These are phyloP conservation scores for Ctenosaura bakeri DNA, from an alignment of 2,797 vertebrate species.

Conservation along the genomic window DNA sequence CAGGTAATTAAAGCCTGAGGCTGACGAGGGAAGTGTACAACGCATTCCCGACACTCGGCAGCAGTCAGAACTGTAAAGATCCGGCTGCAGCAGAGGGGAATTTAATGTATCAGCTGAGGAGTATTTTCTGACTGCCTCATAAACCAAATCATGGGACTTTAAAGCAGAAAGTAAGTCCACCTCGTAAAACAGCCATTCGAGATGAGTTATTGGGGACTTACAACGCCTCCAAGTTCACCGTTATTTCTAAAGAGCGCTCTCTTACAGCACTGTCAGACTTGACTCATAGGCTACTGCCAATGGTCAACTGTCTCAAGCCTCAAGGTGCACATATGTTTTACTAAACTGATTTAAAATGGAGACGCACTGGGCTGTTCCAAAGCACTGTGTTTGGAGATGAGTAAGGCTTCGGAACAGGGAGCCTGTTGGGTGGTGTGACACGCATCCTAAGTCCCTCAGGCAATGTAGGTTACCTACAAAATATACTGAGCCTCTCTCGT, in stretches of 20 bases:
- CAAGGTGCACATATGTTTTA: background rate
- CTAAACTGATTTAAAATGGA: background rate
- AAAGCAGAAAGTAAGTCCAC: background rate
- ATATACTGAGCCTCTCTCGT: too few species aligned
- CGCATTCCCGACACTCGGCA: conserved; percentile 8
- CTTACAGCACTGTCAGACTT: background rate
- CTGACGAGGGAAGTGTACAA: background rate
- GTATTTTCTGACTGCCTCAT: conserved; percentile 11
- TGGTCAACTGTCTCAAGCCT: accelerated
- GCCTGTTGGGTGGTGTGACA: background rate
- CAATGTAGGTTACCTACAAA: too few species aligned
- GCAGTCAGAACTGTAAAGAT: conserved; percentile 9
- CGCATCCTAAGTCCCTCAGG: too few species aligned
- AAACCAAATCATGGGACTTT: background rate
- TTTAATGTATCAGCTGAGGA: background rate
- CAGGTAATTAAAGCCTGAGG: conserved; percentile 69
- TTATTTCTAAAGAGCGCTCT: background rate
- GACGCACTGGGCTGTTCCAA: background rate
- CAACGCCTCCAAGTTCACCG: background rate
- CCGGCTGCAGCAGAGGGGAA: background rate
- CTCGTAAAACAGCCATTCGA: background rate
- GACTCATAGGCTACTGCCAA: accelerated
- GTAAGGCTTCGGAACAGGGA: background rate
- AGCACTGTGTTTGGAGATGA: too few species aligned
- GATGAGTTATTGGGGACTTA: accelerated